These are phyloP conservation scores for Priocnemis perturbator DNA, from an alignment of 2,888 invertebrate genomes.

Conservation along the genomic window DNA sequence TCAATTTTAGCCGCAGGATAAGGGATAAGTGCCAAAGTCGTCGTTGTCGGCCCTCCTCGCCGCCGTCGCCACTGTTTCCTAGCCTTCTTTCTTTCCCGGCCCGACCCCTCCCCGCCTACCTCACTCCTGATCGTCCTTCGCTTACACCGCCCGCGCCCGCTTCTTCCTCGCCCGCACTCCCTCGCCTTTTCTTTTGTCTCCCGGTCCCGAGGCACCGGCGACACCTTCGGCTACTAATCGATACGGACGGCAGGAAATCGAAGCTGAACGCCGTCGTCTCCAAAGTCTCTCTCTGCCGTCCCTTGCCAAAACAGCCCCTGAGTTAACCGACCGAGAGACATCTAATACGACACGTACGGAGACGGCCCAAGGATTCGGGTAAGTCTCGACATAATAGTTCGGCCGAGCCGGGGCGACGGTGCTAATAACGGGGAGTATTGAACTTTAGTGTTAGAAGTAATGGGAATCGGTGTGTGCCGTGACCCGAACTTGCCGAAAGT, in stretches of 20 bases:
- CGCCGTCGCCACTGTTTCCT: too few relatives aligned
- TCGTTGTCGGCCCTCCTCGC: slow-evolving; percentile 21
- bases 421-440: too few relatives aligned
- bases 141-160: slow-evolving; percentile 14
- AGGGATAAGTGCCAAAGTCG: slow-evolving; percentile 54
- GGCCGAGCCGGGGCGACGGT: too few relatives aligned
- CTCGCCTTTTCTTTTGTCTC: too few relatives aligned
- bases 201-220: not conserved
- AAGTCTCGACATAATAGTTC: too few relatives aligned
- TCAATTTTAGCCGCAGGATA: slow-evolving; percentile 58
- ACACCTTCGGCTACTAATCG: slow-evolving; percentile 5
- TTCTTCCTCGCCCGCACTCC: not conserved
- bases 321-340: not conserved
- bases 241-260: slow-evolving; percentile 1
- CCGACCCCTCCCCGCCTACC: not conserved
- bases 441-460: too few relatives aligned
- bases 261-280: not conserved
- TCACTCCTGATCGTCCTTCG: slow-evolving; percentile 8
- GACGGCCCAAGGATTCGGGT: too few relatives aligned
- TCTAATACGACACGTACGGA: not conserved
- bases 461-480: too few relatives aligned
- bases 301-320: slow-evolving; percentile 7
- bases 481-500: too few relatives aligned
- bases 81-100: not conserved
- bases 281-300: not conserved